Evolutionary conservation across 2,113 vertebrate genomes (phyloP), one percentile per base, ranked within the genome.

Genomic region (Axis porcinus): DNA sequence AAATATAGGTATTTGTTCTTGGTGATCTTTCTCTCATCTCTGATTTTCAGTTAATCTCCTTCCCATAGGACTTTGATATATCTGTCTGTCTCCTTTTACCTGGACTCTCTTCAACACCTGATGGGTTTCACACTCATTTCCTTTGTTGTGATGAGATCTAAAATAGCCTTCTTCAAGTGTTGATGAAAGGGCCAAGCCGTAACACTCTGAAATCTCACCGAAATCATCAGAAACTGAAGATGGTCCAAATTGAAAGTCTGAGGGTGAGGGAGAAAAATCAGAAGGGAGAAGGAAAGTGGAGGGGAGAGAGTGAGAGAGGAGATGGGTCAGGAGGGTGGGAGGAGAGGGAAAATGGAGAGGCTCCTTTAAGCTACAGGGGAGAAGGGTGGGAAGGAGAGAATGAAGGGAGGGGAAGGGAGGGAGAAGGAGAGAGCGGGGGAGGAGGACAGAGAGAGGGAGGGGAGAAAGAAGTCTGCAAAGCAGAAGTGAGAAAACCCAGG

Each of bases 81-180:
- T 74, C 84, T 91, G 82, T 64, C 88, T 91, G 2, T 55, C 6
- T 86, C 50, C 13, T 17, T 54, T 60, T 55, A 27, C 50, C 57
- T 55, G 33, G 30, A 47, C 19, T 82, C 40, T 70, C 52, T 89
- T 74, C 93, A 95, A 45, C 54, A 50, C 36, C n/a, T 67, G 36
- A 62, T 21, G 55, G 57, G 14, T 54, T 97, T 97, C 96, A 70
- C 84, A 92, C 43, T 94, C 93, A 96, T 92, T 86, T 96, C 62
- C 28, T 82, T 86, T 70, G 58, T 43, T 78, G 60, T 89, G 79
- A 96, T 87, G 78, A 96, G 84, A 94, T n/a, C 60, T 64, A 74
- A 90, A 58, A 52, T 19, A 9, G 52, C 76, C 40, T 54, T 88
- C 60, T 40, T 90, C 54, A 67, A 78, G 81, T 78, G 74, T 81